Conservation (phyloP, 2,113 vertebrate species). For the Pomatostomus ruficeps region DNA sequence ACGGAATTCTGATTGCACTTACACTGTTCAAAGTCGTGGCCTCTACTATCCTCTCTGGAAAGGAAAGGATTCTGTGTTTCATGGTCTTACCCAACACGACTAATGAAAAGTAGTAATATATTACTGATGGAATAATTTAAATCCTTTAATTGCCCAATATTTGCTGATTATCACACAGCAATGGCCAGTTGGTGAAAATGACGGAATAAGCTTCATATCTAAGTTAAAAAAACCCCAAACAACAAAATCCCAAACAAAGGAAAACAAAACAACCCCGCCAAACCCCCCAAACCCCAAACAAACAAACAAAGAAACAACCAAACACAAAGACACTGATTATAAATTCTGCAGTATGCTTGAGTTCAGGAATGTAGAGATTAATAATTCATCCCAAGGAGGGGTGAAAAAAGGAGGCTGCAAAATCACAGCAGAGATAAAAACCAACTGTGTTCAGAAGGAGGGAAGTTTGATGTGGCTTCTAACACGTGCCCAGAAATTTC, state of each 20-base stretch:
- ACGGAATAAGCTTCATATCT: neutral
- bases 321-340: neutral
- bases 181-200: neutral
- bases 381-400: neutral
- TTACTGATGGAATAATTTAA: neutral
- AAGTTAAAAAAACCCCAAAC: neutral
- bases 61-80: neutral
- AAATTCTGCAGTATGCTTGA: neutral
- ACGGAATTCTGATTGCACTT: neutral
- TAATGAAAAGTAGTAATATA: neutral
- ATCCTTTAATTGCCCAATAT: neutral
- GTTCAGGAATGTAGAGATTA: neutral
- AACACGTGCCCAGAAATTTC: neutral
- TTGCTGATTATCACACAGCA: neutral
- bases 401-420: neutral
- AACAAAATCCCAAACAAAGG: neutral
- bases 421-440: neutral
- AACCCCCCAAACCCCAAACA: neutral
- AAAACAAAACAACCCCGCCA: neutral
- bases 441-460: neutral
- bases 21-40: neutral
- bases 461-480: neutral
- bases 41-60: neutral
- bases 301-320: neutral
- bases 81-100: neutral